phyloP scores from a whole-genome alignment of 2,888 invertebrate species.

The Liodrosophila aerea region DNA sequence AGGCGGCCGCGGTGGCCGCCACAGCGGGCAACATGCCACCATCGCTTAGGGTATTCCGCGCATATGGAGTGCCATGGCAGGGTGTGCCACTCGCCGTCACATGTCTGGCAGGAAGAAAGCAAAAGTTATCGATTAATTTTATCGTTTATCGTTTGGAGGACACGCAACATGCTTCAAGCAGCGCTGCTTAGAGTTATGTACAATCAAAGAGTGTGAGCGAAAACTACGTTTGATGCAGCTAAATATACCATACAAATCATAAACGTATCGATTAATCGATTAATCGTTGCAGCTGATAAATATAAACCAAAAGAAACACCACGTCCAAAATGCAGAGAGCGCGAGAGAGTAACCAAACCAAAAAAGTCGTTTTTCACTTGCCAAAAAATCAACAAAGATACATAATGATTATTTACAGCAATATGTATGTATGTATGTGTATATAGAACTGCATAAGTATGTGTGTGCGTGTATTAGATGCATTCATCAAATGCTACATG shows the following conservation, averaged over 20 bases:
- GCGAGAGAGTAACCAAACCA: constrained; percentile 12
- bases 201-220: constrained; percentile 23
- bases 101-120: constrained; percentile 43
- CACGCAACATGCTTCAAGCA: constrained; percentile 30
- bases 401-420: constrained; percentile 37
- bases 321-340: constrained; percentile 3
- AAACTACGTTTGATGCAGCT: constrained; percentile 32
- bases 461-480: constrained; percentile 12
- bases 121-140: constrained; percentile 2
- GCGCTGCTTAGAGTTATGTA: constrained; percentile 39
- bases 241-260: constrained; percentile 8
- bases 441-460: too few species aligned
- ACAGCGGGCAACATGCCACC: constrained; percentile 78
- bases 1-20: constrained; percentile 18
- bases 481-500: background rate
- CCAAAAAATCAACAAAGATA: constrained; percentile 18
- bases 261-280: constrained; percentile 28
- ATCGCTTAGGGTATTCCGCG: constrained; percentile 83
- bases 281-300: constrained; percentile 28
- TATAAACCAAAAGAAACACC: constrained; percentile 33
- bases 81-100: constrained; percentile 82
- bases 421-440: constrained; percentile 18
- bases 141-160: too few species aligned
- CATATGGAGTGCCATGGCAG: constrained; percentile 84
- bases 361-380: constrained; percentile 16